Evolutionary conservation across 2,888 invertebrate genomes (phyloP).

Genomic region (Agapostemon virescens): DNA sequence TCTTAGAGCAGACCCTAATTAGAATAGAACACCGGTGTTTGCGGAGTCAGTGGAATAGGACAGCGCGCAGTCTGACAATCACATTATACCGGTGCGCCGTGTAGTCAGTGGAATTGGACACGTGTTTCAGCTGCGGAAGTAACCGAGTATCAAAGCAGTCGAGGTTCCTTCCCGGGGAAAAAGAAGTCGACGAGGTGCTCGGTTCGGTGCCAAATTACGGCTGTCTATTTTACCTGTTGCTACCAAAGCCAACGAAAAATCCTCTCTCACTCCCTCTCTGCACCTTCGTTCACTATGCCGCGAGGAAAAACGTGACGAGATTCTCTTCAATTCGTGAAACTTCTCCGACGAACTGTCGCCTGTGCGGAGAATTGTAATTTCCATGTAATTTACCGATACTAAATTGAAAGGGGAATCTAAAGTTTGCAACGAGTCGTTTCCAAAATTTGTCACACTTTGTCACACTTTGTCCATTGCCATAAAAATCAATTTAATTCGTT

Average conservation of each 20-base stretch:
- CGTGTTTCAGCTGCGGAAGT: not conserved
- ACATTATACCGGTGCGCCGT: not conserved
- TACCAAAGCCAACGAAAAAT: not conserved
- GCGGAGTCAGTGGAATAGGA: not conserved
- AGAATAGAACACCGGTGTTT: constrained; percentile 15
- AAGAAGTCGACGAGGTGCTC: not conserved
- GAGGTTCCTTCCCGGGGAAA: not conserved
- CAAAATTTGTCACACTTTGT: too few species aligned
- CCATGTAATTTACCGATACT: too few species aligned
- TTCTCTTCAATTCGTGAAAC: not conserved
- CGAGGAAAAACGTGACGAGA: not conserved
- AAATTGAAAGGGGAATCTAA: not conserved
- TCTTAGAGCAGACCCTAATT: constrained; percentile 4
- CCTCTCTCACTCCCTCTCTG: not conserved
- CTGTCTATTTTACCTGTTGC: constrained; percentile 10
- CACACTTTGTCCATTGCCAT: too few species aligned
- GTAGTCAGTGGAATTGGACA: constrained; percentile 1
- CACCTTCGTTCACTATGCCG: not conserved
- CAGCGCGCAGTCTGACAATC: constrained; percentile 9
- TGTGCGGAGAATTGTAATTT: not conserved
- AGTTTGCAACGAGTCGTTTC: too few species aligned
- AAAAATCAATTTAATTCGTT: too few species aligned
- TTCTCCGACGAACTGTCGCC: not conserved
- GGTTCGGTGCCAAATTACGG: not conserved
- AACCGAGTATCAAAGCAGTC: not conserved